Evolutionary conservation across 1,140 invertebrate species (phyloP), one percentile per base, ranked within the genome.

Genomic region (Anoplolepis gracilipes): DNA sequence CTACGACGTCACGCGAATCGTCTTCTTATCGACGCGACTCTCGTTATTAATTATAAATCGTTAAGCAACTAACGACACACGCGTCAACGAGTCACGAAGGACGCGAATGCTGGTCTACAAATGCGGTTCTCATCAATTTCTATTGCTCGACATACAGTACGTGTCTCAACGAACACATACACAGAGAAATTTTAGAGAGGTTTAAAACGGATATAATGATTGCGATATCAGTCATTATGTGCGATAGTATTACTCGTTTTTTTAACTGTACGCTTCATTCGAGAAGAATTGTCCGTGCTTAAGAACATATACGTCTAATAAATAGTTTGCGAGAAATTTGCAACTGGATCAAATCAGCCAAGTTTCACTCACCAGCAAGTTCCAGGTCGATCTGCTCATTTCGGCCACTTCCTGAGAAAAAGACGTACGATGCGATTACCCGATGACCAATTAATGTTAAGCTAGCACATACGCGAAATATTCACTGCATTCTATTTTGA

Each of bases 371-470:
- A 81, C 78, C 78, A 70, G 49, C 25, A 11, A n/a, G 10, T 39
- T 19, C n/a, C 42, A 36, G 39, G 22, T 16, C 46, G 11, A 22
- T 33, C 16, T 42, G 39, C 16, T 49, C 16, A 8, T 19, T 33
- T 19, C 0, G 1, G 13, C 10, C 8, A 22, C 7, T 42, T 76
- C 42, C 0, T 75, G 30, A 46, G 30, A 28, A 10, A 4, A 42
- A 55, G 11, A 57, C 7, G 16, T 42, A 69, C 77, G 70, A 79
- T 62, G 85, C 88, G 87, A 78, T 84, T 77, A 87, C 78, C 69
- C 84, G 82, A 87, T 65, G 87, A 91, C 55, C 70, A 89, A 89
- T 91, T 90, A 87, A 87, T 76, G 77, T 81, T 91, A 88, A 91
- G 88, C 81, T 86, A 86, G 67, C 75, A 82, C 69, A 75, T 79